Evolutionary conservation across 2,113 vertebrate species (phyloP), one percentile per base, ranked within the genome.

Genomic region (Eulemur macaco): DNA sequence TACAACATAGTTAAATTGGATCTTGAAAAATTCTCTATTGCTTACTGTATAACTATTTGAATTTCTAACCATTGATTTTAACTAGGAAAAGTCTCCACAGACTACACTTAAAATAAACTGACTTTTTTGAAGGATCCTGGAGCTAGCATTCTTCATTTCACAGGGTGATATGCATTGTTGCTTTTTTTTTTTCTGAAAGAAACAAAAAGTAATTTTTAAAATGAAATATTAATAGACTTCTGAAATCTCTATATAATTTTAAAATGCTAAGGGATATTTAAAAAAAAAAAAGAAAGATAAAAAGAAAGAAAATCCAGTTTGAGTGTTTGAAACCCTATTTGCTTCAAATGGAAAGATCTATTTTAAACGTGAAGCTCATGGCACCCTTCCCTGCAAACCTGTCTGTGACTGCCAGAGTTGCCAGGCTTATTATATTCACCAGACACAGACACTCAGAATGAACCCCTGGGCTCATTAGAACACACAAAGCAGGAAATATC

Each of bases 341-440:
- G 54, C 21, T 93, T 71, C 47, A 64, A 87, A 91, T 89, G 95
- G 39, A 97, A 93, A 98, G 88, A 96, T 95, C 94, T 98, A 91
- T 98, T 98, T 98, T 98, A 93, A 98, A 97, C 95, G 69, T 93
- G 80, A 96, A 97, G 81, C 42, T 96, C 87, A 88, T 77, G 17
- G 15, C 39, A 64, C 50, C 86, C 92, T 96, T 97, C 96, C 95
- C 68, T 83, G 56, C 73, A 97, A 96, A 94, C 88, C 95, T 0
- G 76, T 96, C 96, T 98, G 98, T 98, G 97, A 98, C 97, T 98
- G 98, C 97, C 88, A 97, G 93, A 98, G 89, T 95, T 95, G 95
- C 96, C 89, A 84, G 68, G 66, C 94, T 98, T 96, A 97, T 98
- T 98, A 98, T 96, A 94, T 89, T 96, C 95, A 97, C 78, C 97